Evolutionary conservation across 2,888 invertebrate species (phyloP).

Genomic region (Boloria selene): DNA sequence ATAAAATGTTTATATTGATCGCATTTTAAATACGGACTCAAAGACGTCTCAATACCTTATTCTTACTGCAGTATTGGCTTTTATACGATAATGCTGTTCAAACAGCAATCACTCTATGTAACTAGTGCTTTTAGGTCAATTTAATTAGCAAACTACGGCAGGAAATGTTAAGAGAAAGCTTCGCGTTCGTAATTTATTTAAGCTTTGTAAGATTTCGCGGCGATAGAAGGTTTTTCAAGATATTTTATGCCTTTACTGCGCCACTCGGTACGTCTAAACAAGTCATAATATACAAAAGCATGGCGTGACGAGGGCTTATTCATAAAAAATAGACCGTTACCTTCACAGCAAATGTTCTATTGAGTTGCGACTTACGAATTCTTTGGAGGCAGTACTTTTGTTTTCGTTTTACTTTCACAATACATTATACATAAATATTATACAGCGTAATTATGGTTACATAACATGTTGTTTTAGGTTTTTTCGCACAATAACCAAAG

Average conservation of each 20-base stretch:
- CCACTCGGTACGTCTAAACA: conserved; percentile 27
- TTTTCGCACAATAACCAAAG: background rate
- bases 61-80: conserved; percentile 18
- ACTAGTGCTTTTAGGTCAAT: conserved; percentile 28
- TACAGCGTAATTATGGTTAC: conserved; percentile 2
- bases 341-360: conserved; percentile 32
- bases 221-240: conserved; percentile 21
- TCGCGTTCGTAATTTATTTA: conserved; percentile 24
- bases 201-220: conserved; percentile 21
- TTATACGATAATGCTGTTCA: conserved; percentile 14
- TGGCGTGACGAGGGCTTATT: conserved; percentile 41
- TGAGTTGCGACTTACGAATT: conserved; percentile 30
- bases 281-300: conserved; percentile 36
- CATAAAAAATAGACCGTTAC: conserved; percentile 38
- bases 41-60: background rate
- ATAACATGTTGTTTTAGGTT: background rate
- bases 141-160: conserved; percentile 22
- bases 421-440: conserved; percentile 8
- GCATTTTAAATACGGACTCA: conserved; percentile 6
- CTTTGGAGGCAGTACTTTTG: conserved; percentile 27
- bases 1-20: too few relatives aligned
- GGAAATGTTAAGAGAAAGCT: conserved; percentile 17
- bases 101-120: conserved; percentile 24
- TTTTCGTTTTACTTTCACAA: conserved; percentile 20
- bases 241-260: conserved; percentile 6